These are phyloP conservation scores for Peromyscus polionotus DNA, from an alignment of 2,113 vertebrate genomes.

Conservation along the genomic window DNA sequence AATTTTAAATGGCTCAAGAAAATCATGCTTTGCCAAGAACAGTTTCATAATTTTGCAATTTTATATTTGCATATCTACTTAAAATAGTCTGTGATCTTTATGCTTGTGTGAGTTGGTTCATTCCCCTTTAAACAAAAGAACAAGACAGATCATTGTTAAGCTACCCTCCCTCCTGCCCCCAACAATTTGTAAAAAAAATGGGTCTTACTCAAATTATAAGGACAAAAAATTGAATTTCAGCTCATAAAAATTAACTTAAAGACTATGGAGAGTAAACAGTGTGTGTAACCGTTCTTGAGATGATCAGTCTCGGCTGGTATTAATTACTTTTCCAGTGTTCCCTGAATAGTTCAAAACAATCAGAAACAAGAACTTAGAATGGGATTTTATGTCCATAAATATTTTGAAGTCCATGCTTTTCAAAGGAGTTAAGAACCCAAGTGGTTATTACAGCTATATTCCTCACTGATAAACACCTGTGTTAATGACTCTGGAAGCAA, in stretches of 20 bases:
- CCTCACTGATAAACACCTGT: neutral
- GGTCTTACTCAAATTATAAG: slow-evolving; percentile 47
- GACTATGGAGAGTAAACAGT: neutral
- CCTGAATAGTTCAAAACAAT: neutral
- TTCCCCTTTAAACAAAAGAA: slow-evolving; percentile 71
- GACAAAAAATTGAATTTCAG: slow-evolving; percentile 41
- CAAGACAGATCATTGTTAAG: slow-evolving; percentile 58
- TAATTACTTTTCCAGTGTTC: neutral
- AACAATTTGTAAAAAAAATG: slow-evolving; percentile 35
- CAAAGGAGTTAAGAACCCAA: neutral
- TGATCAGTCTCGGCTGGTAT: neutral
- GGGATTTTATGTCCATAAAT: slow-evolving; percentile 18
- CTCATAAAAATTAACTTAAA: slow-evolving; percentile 43
- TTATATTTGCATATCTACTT: slow-evolving; percentile 48
- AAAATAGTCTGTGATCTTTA: slow-evolving; percentile 55
- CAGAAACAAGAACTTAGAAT: neutral
- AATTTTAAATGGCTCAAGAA: slow-evolving; percentile 46
- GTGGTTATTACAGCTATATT: slow-evolving; percentile 9
- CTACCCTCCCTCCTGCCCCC: neutral
- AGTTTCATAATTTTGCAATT: slow-evolving; percentile 35
- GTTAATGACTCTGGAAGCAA: slow-evolving; percentile 10
- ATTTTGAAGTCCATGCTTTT: neutral
- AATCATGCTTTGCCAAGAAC: slow-evolving; percentile 19
- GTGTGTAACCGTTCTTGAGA: slow-evolving; percentile 17
- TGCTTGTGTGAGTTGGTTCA: slow-evolving; percentile 41